Evolutionary conservation across 1,140 invertebrate genomes (phyloP).

Genomic region (Varroa destructor): DNA sequence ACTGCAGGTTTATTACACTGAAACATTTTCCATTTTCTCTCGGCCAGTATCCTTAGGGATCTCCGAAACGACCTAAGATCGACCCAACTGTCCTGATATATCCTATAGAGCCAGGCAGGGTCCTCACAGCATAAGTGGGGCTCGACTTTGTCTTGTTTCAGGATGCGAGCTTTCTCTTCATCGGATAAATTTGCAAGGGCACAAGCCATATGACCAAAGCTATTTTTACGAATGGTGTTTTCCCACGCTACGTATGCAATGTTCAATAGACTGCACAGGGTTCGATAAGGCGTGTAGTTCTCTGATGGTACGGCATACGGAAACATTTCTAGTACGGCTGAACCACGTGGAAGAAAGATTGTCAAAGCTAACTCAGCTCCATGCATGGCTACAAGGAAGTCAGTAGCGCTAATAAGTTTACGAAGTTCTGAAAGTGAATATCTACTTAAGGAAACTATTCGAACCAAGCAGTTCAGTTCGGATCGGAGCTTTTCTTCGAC

Average conservation of each 20-base stretch:
- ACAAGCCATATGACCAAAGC: constrained; percentile 39
- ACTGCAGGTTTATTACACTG: too few relatives aligned
- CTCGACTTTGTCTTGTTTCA: constrained; percentile 38
- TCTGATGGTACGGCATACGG: constrained; percentile 41
- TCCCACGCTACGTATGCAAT: constrained; percentile 42
- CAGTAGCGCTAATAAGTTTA: constrained; percentile 36
- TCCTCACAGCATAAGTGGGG: constrained; percentile 45
- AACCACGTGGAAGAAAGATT: constrained; percentile 37
- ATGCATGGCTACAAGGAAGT: constrained; percentile 40
- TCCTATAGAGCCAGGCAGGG: constrained; percentile 45
- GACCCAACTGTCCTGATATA: constrained; percentile 47
- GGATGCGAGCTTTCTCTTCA: constrained; percentile 39
- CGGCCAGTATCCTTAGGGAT: background rate
- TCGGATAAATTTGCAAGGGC: constrained; percentile 41
- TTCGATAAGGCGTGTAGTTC: constrained; percentile 44
- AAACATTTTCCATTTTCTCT: too few relatives aligned
- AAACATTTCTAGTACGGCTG: constrained; percentile 40
- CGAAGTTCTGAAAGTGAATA: constrained; percentile 40
- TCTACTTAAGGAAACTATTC: constrained; percentile 38
- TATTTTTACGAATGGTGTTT: constrained; percentile 40
- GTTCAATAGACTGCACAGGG: constrained; percentile 39
- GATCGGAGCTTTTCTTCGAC: constrained; percentile 38
- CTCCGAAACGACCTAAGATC: constrained; percentile 38
- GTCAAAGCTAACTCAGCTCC: constrained; percentile 39
- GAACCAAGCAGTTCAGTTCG: constrained; percentile 37